Percentiles rank a stretch among this genome's conserved stretches.
Evolutionary conservation across 1,140 invertebrate genomes (phyloP).

Genomic region (Tetragnatha versicolor): DNA sequence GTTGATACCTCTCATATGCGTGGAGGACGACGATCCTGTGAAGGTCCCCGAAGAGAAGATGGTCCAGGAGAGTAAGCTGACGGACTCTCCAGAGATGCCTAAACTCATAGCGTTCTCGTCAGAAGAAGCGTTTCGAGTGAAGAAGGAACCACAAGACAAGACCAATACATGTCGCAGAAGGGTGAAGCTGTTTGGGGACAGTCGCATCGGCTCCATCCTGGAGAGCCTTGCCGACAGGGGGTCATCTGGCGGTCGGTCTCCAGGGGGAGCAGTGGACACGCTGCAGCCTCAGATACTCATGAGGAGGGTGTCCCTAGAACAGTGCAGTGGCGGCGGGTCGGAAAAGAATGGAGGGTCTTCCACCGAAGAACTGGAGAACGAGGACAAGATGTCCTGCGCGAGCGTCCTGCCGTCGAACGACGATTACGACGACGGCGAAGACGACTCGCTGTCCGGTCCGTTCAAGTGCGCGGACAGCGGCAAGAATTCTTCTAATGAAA

Average conservation of each 20-base stretch:
- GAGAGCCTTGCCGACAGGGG: no score
- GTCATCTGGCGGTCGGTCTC: no score
- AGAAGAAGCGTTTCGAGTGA: conserved; percentile 1
- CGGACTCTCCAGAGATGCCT: conserved; percentile 52
- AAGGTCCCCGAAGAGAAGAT: background rate
- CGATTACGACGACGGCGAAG: background rate
- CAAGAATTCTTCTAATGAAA: conserved; percentile 34
- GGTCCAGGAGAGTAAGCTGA: conserved; percentile 53
- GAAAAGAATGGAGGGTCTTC: conserved; percentile 1
- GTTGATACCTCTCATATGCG: conserved; percentile 9
- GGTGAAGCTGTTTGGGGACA: background rate
- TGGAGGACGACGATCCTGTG: conserved; percentile 6
- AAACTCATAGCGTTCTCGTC: conserved; percentile 46
- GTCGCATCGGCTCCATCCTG: background rate
- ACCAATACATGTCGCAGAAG: no score
- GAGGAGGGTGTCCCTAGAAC: conserved; percentile 17
- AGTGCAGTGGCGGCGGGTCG: background rate
- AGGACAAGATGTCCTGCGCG: conserved; percentile 1
- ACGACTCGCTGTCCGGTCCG: background rate
- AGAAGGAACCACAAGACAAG: background rate
- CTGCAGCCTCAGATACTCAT: conserved; percentile 17
- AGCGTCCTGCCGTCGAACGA: conserved; percentile 4
- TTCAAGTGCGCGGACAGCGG: background rate
- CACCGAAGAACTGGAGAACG: background rate
- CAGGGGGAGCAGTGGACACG: background rate